Conservation (phyloP, 1,140 invertebrate genomes). For the Mya arenaria region DNA sequence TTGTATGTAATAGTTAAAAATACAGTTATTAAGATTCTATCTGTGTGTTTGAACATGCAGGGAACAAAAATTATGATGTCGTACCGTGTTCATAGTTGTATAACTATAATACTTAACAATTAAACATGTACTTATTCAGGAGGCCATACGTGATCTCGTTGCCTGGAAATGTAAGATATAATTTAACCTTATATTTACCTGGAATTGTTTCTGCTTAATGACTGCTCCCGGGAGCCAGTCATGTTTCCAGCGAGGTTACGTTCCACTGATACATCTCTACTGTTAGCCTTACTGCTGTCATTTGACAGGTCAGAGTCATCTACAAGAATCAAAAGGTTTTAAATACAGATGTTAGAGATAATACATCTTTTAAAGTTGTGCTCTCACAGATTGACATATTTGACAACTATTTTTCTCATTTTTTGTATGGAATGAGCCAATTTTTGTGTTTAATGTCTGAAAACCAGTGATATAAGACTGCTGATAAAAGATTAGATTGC, state of each 20-base stretch:
- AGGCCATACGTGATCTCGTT: not conserved
- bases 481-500: too few species aligned
- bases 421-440: not conserved
- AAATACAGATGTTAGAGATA: not conserved
- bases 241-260: not conserved
- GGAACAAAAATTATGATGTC: not conserved
- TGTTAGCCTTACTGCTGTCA: slow-evolving; percentile 42
- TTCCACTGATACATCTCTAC: slow-evolving; percentile 50
- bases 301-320: slow-evolving; percentile 62
- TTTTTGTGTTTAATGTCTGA: not conserved
- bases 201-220: slow-evolving; percentile 44
- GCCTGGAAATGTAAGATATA: not conserved
- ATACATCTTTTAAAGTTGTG: not conserved
- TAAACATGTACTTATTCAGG: not conserved
- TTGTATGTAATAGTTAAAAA: not conserved
- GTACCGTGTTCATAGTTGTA: slow-evolving; percentile 6
- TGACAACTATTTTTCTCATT: not conserved
- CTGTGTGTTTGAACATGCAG: not conserved
- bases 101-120: not conserved
- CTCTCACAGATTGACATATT: not conserved
- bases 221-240: slow-evolving; percentile 57
- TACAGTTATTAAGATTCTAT: not conserved
- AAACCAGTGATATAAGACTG: too few species aligned
- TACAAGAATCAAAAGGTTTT: not conserved
- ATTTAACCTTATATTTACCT: not conserved